Evolutionary conservation across 1,140 invertebrate genomes (phyloP).

Genomic region (Xylocopa sonorina): DNA sequence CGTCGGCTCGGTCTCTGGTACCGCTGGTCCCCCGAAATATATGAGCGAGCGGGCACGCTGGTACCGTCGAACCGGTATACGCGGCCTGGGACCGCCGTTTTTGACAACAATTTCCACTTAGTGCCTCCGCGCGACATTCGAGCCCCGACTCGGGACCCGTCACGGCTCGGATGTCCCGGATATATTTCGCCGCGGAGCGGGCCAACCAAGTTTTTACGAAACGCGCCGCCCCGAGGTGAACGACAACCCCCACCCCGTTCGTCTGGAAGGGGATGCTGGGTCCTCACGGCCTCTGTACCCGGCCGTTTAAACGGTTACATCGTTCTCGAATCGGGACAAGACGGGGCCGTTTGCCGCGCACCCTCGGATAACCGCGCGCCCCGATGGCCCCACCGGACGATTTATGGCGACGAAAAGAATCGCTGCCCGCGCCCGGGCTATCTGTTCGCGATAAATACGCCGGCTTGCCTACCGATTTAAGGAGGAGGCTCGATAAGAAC

Average conservation of each 20-base stretch:
- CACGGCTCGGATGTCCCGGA: constrained; percentile 50
- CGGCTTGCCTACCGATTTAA: constrained; percentile 7
- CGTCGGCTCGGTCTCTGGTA: constrained; percentile 47
- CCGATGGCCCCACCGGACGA: background rate
- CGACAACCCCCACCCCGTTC: background rate
- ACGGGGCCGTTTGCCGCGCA: constrained; percentile 40
- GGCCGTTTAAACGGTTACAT: constrained; percentile 47
- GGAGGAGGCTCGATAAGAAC: constrained; percentile 2
- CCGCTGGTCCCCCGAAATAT: constrained; percentile 63
- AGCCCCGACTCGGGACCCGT: constrained; percentile 43
- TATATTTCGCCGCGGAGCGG: constrained; percentile 43
- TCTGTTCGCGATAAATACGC: constrained; percentile 36
- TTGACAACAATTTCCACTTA: constrained; percentile 83
- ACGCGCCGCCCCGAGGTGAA: constrained; percentile 6
- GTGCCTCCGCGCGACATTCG: constrained; percentile 76
- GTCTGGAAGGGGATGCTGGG: background rate
- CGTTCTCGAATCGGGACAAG: constrained; percentile 47
- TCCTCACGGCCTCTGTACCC: background rate
- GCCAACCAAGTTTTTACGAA: constrained; percentile 52
- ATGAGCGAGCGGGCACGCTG: constrained; percentile 52
- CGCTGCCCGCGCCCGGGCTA: background rate
- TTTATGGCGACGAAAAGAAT: constrained; percentile 34
- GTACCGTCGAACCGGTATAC: constrained; percentile 61
- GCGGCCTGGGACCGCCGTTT: constrained; percentile 65
- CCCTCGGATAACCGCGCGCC: constrained; percentile 11